These are phyloP conservation scores for Apis cerana DNA, from an alignment of 1,140 invertebrate species.

Conservation along the genomic window DNA sequence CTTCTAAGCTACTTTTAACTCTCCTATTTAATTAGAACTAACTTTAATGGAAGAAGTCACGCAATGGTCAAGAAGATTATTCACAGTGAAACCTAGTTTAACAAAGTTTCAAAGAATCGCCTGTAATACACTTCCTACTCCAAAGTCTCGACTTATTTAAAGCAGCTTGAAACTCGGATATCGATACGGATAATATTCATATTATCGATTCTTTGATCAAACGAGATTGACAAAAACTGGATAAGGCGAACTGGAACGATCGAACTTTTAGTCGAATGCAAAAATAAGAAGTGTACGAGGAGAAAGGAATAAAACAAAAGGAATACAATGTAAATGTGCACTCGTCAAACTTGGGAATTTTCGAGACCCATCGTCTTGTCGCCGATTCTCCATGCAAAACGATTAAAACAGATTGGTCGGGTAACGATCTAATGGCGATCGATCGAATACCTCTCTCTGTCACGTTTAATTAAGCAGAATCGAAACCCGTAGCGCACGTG, in stretches of 20 bases:
- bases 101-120: neutral
- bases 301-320: constrained; percentile 9
- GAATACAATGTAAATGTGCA: constrained; percentile 35
- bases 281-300: neutral
- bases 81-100: neutral
- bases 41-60: constrained; percentile 4
- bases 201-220: constrained; percentile 47
- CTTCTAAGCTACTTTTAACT: neutral
- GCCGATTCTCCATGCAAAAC: neutral
- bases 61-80: neutral
- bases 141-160: constrained; percentile 45
- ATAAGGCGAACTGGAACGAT: constrained; percentile 28
- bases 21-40: constrained; percentile 12
- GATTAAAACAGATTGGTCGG: neutral
- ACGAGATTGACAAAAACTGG: constrained; percentile 24
- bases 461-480: constrained; percentile 34
- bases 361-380: constrained; percentile 22
- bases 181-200: constrained; percentile 42
- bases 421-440: neutral
- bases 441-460: neutral
- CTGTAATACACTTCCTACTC: neutral
- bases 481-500: neutral
- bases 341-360: constrained; percentile 28
- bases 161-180: constrained; percentile 30
- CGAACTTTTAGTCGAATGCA: constrained; percentile 20